A percentile compares a stretch with the other conserved stretches of the same genome.
phyloP scores from a whole-genome alignment of 1,140 invertebrate genomes.

The Schlechtendalia chinensis region DNA sequence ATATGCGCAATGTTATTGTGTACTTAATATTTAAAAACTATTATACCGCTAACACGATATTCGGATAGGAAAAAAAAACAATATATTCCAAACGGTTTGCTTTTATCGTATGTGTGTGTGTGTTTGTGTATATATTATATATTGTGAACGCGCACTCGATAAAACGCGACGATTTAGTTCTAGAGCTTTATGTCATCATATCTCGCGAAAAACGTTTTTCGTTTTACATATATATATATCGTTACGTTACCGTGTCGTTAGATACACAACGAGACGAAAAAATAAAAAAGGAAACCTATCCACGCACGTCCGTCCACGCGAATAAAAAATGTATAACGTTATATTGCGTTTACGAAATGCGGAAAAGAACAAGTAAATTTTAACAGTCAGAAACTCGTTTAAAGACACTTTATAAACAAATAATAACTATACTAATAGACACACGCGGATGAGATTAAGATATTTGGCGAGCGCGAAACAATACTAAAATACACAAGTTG shows the following conservation, averaged over 20 bases:
- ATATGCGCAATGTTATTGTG: background rate
- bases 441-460: background rate
- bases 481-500: background rate
- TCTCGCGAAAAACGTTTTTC: background rate
- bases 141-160: background rate
- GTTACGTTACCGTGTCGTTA: no score
- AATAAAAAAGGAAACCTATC: no score
- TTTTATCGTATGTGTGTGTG: background rate
- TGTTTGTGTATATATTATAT: no score
- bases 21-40: no score
- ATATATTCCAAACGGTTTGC: slow-evolving; percentile 6
- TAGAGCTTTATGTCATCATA: slow-evolving; percentile 17
- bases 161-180: slow-evolving; percentile 1
- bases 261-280: background rate
- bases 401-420: background rate
- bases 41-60: background rate
- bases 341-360: background rate
- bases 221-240: background rate
- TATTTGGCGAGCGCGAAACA: background rate
- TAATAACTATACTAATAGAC: background rate
- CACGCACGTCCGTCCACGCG: no score
- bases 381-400: background rate
- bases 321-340: background rate
- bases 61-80: background rate
- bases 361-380: background rate